A percentile compares a stretch with the other conserved stretches of the same genome.
These are phyloP conservation scores for Nannospalax galili DNA, from an alignment of 2,113 vertebrate genomes.

Conservation along the genomic window DNA sequence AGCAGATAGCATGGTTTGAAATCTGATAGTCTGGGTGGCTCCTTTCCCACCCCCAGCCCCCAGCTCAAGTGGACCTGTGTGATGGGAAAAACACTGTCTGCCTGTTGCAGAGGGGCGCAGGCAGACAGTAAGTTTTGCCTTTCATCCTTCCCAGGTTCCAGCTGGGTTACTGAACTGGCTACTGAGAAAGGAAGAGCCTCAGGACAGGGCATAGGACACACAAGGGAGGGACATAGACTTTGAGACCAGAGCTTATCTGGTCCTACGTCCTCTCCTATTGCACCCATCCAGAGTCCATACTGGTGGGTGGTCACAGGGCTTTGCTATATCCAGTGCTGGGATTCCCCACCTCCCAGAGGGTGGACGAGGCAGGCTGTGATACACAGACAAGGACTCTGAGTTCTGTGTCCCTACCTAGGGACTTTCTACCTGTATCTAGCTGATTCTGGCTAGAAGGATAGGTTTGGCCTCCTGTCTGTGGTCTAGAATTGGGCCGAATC, in stretches of 20 bases:
- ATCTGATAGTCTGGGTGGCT: neutral
- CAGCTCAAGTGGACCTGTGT: neutral
- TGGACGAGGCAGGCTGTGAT: neutral
- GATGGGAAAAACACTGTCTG: neutral
- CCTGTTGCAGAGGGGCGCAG: neutral
- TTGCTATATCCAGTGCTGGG: neutral
- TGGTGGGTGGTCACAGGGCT: neutral
- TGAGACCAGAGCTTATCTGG: neutral
- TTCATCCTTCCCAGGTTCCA: neutral
- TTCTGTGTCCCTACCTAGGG: neutral
- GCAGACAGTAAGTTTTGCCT: neutral
- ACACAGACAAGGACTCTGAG: neutral
- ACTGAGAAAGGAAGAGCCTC: neutral
- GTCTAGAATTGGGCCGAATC: neutral
- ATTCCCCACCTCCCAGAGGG: neutral
- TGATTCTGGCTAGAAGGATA: neutral
- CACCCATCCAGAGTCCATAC: neutral
- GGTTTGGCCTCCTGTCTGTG: neutral
- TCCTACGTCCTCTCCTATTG: neutral
- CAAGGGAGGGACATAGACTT: neutral
- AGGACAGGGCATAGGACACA: neutral
- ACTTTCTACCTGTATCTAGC: neutral
- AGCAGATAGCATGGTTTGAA: neutral
- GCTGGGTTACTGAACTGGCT: neutral
- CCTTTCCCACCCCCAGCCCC: neutral